Evolutionary conservation across 2,888 invertebrate species (phyloP), one percentile per base, ranked within the genome.

Genomic region (Lepeophtheirus nordmannii): DNA sequence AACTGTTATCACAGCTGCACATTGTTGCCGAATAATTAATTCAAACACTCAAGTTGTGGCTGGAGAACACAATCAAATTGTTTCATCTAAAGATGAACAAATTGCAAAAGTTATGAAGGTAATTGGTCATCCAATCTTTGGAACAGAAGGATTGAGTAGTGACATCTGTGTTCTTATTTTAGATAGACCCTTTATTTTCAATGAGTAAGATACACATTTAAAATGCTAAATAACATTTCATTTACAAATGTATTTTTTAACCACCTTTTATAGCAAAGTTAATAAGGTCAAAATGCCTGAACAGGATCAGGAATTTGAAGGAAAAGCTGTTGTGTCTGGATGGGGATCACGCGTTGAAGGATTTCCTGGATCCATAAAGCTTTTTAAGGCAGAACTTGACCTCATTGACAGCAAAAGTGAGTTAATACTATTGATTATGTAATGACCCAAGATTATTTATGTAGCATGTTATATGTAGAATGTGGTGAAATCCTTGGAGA

Each of bases 101-200:
- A 61, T 68, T 1, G 69, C 69, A 56, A 69, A 65, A 58, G 66
- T 57, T 2, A 22, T 11, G 11, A 5, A 2, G 3, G 2, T 5
- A 5, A 7, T 30, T 7, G 7, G 2, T 5, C 30, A 30, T 30
- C 30, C 30, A 5, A 7, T 5, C 7, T 30, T 30, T 30, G 30
- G 30, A 30, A 30, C 30, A 2, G 2, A 2, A 5, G 30, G 30
- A 30, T 2, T 30, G 7, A 82, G 81, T 59, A 85, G 85, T 71
- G 92, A 93, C 73, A 85, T 93, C 67, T 90, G 86, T 0, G 73
- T 93, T 1, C 74, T 92, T 0, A 80, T 81, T 67, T 75, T 89
- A 62, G 76, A 70, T 58, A 7, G 72, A 71, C 67, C 72, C 69
- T 67, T 70, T 11, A 41, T 1, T 14, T 67, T 69, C 56, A 68